These are phyloP conservation scores for Idaea dimidiata DNA, from an alignment of 2,888 invertebrate genomes.

Conservation along the genomic window DNA sequence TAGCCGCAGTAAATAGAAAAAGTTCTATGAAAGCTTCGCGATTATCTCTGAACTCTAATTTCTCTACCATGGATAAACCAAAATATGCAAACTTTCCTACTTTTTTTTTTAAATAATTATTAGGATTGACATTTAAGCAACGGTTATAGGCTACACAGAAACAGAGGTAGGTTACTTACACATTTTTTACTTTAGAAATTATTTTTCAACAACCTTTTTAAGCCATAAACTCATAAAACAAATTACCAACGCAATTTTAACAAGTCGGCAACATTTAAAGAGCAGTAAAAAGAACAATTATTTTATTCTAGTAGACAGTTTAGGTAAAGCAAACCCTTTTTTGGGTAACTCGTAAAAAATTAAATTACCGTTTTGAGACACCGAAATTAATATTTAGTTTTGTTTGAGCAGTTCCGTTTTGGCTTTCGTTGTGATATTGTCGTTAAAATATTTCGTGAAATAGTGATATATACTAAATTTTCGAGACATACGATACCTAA, in stretches of 20 bases:
- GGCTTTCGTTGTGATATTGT: neutral
- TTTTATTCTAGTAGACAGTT: constrained; percentile 5
- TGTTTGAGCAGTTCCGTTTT: constrained; percentile 11
- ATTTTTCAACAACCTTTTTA: neutral
- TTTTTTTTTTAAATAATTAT: too few species aligned
- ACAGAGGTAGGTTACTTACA: neutral
- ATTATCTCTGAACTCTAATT: too few species aligned
- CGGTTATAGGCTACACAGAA: too few species aligned
- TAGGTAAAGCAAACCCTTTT: constrained; percentile 35
- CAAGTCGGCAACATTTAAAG: neutral
- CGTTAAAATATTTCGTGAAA: neutral
- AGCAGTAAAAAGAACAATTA: neutral
- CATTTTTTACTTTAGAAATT: neutral
- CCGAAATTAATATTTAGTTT: neutral
- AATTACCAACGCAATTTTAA: neutral
- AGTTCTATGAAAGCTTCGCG: too few species aligned
- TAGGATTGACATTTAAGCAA: too few species aligned
- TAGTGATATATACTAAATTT: neutral
- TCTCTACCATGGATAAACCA: too few species aligned
- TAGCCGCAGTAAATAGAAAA: too few species aligned
- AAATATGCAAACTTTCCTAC: too few species aligned
- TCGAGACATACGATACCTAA: too few species aligned
- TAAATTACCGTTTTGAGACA: constrained; percentile 16
- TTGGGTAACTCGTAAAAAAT: constrained; percentile 10
- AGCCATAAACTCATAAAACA: neutral